Evolutionary conservation across 37 sponge, comb jelly and placozoan species (phyloP), one percentile per base, ranked within the genome.

Genomic region (Beroe forskalii): DNA sequence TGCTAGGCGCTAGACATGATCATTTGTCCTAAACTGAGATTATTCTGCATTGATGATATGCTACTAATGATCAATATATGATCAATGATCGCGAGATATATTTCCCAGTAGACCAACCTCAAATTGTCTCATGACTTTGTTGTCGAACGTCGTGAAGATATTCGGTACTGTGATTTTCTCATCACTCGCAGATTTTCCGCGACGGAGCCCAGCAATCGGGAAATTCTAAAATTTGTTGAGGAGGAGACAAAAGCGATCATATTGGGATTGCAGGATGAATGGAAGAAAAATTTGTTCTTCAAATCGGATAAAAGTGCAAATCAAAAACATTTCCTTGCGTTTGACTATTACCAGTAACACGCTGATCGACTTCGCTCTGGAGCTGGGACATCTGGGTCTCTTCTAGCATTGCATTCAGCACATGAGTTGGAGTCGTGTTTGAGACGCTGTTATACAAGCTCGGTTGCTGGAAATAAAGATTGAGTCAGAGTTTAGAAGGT

Each of bases 111-210:
- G n/a, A n/a, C 55, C 12, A 48, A 69, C 72, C 72, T 69, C 72
- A 17, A 69, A 69, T 36, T 69, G 72, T 6, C 72, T 1, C 72
- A 69, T 69, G 39, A 69, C 72, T 69, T 69, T 69, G 72, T 69
- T 69, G 38, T 69, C 72, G 72, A 69, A 69, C 6, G 72, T 69
- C 6, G 72, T 69, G 38, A 69, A 69, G 28, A 69, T 69, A 32
- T 69, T 69, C 32, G 72, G 72, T 33, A 69, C 72, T 69, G 72
- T 69, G 27, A 69, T 69, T 37, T 69, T 69, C 72, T 69, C 72
- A 33, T 69, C 72, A 32, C 72, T 32, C 35, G 32, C 0, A 19
- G 72, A 69, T 33, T 69, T 69, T 1, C 72, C 72, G 28, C 72
- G 36, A 33, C 72, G 27, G 28, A 69, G 17, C 12, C 72, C 66